phyloP scores from a whole-genome alignment of 2,113 vertebrate species.

The Thalassarche chlororhynchos region DNA sequence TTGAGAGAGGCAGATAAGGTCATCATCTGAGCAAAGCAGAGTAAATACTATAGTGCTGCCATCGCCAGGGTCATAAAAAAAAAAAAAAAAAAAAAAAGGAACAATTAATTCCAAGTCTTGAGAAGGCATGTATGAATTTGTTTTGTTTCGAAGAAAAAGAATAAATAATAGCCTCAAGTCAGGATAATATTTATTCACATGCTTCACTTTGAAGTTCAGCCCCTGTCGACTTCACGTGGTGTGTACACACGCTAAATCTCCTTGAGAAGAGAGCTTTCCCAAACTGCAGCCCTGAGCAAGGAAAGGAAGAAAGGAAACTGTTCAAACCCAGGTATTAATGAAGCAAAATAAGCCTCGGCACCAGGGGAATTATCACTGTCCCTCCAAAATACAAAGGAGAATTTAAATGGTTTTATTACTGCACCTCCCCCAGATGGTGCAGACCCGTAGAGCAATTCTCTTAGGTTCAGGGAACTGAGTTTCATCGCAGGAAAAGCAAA shows the following conservation, averaged over 20 bases:
- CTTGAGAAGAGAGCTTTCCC: background rate
- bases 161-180: slow-evolving; percentile 6
- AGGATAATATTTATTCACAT: slow-evolving; percentile 50
- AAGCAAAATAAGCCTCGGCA: background rate
- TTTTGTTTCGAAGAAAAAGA: slow-evolving; percentile 32
- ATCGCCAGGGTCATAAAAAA: background rate
- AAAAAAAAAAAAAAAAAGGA: background rate
- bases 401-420: background rate
- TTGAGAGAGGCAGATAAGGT: background rate
- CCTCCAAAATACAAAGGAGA: background rate
- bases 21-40: background rate
- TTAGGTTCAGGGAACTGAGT: background rate
- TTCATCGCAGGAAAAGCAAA: background rate
- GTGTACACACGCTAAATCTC: background rate
- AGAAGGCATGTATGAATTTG: background rate
- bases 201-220: slow-evolving; percentile 43
- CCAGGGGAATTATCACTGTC: background rate
- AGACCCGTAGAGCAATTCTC: background rate
- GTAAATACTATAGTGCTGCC: background rate
- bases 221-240: background rate
- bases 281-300: slow-evolving; percentile 4
- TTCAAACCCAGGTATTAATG: background rate
- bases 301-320: background rate
- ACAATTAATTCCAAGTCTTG: background rate
- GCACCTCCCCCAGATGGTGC: background rate